Evolutionary conservation across 2,888 invertebrate species (phyloP).

Genomic region (Stenichneumon culpator): DNA sequence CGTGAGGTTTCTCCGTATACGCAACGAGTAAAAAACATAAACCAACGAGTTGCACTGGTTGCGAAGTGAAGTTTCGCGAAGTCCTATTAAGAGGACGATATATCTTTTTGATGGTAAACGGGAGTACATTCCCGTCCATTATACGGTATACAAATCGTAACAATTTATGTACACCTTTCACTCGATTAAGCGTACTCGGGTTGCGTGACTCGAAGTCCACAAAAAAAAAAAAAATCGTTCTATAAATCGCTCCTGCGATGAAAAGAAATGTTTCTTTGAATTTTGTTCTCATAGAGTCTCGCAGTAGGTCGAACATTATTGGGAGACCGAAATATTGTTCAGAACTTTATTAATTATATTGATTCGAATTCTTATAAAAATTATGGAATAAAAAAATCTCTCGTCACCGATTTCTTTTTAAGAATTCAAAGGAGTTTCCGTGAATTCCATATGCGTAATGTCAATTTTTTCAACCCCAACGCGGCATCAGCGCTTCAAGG

Average conservation of each 20-base stretch:
- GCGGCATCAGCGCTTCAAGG: neutral
- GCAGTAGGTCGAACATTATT: too few species aligned
- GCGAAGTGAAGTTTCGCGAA: neutral
- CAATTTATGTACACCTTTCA: conserved; percentile 35
- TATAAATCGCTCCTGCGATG: neutral
- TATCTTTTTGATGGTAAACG: conserved; percentile 21
- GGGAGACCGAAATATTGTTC: too few species aligned
- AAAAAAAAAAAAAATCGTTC: neutral
- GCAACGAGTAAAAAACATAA: neutral
- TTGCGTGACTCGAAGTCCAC: neutral
- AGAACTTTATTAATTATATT: too few species aligned
- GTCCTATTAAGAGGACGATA: conserved; percentile 18
- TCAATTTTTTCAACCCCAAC: too few species aligned
- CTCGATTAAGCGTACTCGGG: conserved; percentile 1
- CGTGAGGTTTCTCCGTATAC: neutral
- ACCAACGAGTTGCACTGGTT: neutral
- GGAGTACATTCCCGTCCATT: neutral
- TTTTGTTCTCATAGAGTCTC: neutral
- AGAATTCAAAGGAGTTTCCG: too few species aligned
- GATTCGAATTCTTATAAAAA: too few species aligned
- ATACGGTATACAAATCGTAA: conserved; percentile 34
- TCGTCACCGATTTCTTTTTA: too few species aligned
- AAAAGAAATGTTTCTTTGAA: neutral
- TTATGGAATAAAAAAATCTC: too few species aligned
- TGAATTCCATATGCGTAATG: too few species aligned